Conservation (phyloP, 2,888 invertebrate genomes). For the Hypomecis atomaria region DNA sequence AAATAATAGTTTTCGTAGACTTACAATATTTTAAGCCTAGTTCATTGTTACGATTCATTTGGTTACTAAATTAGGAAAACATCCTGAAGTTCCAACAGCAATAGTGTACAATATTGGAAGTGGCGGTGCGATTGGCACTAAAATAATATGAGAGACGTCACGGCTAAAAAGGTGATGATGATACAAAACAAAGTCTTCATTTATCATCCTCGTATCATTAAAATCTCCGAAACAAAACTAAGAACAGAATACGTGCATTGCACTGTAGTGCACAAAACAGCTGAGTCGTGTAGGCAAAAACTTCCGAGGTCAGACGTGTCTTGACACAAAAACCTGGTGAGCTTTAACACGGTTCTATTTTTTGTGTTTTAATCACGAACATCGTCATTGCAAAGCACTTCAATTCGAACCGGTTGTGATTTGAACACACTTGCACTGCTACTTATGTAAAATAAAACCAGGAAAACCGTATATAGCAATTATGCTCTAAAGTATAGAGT, state of each 20-base stretch:
- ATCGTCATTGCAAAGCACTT: slow-evolving; percentile 16
- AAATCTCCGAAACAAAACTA: slow-evolving; percentile 11
- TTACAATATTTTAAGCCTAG: too few species aligned
- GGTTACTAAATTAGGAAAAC: too few species aligned
- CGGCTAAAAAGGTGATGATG: too few species aligned
- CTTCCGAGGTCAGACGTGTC: slow-evolving; percentile 27
- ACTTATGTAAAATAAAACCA: neutral
- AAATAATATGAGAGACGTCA: too few species aligned
- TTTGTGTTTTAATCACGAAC: slow-evolving; percentile 23
- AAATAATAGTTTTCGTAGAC: too few species aligned
- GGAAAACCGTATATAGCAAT: too few species aligned
- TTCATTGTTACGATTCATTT: too few species aligned
- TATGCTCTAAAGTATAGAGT: too few species aligned
- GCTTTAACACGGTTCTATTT: slow-evolving; percentile 31
- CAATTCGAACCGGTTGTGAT: slow-evolving; percentile 14
- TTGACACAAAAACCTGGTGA: slow-evolving; percentile 35
- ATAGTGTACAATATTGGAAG: too few species aligned
- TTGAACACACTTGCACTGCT: neutral
- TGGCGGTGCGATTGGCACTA: too few species aligned
- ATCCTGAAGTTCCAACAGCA: too few species aligned
- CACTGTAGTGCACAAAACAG: neutral
- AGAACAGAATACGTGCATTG: slow-evolving; percentile 10
- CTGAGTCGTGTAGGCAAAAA: slow-evolving; percentile 18
- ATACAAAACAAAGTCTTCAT: neutral
- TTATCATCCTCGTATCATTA: neutral